phyloP scores from a whole-genome alignment of 2,797 vertebrate genomes.

The Amblyopsis hoosieri region DNA sequence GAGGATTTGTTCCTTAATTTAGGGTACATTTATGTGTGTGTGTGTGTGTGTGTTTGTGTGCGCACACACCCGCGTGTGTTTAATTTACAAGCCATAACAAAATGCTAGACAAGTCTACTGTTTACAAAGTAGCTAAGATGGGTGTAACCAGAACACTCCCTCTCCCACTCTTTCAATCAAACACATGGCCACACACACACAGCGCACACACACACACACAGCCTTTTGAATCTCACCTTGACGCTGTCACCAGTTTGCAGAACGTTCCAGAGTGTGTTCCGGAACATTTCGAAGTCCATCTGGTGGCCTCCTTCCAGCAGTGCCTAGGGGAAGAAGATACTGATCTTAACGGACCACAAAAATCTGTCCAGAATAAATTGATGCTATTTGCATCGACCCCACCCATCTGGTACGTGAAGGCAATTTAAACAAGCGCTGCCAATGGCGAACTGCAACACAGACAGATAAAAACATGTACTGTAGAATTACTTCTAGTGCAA shows the following conservation, averaged over 20 bases:
- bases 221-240: conserved; percentile 54
- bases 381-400: neutral
- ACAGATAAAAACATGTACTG: conserved; percentile 5
- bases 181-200: neutral
- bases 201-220: no score
- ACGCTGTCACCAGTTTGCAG: conserved; percentile 52
- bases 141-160: no score
- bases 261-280: conserved; percentile 60
- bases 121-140: no score
- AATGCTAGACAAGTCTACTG: no score
- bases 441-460: neutral
- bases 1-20: no score
- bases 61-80: no score
- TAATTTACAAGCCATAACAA: no score
- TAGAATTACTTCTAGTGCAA: neutral
- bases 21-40: no score
- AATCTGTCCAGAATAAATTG: neutral
- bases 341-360: conserved; percentile 4
- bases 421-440: neutral
- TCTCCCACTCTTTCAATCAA: no score
- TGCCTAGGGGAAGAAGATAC: conserved; percentile 43
- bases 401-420: neutral
- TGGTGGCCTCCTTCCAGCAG: conserved; percentile 59
- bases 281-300: conserved; percentile 62
- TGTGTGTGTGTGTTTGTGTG: no score